A percentile compares a stretch with the other conserved stretches of the same genome.
Evolutionary conservation across 1,140 invertebrate genomes (phyloP).

Genomic region (Camponotus pennsylvanicus): DNA sequence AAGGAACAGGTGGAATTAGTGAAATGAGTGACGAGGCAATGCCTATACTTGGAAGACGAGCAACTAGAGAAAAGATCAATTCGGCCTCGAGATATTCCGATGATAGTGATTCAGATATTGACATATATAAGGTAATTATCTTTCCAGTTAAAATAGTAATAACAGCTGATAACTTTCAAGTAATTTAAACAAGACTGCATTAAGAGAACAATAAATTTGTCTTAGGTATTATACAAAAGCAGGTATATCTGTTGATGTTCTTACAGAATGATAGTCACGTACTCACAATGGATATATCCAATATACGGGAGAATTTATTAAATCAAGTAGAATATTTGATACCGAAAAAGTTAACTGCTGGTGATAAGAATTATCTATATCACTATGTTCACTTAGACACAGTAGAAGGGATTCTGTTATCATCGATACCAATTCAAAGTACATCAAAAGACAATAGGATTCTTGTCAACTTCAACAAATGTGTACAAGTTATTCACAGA

Average conservation of each 20-base stretch:
- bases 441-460: slow-evolving; percentile 86
- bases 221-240: slow-evolving; percentile 26
- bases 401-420: slow-evolving; percentile 89
- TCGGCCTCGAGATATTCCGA: slow-evolving; percentile 83
- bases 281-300: slow-evolving; percentile 89
- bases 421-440: slow-evolving; percentile 86
- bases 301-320: slow-evolving; percentile 90
- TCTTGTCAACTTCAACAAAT: slow-evolving; percentile 89
- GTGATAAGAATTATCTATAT: slow-evolving; percentile 89
- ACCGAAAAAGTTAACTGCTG: slow-evolving; percentile 88
- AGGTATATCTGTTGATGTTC: slow-evolving; percentile 50
- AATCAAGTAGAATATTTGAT: slow-evolving; percentile 90
- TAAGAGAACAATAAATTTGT: neutral
- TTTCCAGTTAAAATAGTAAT: neutral
- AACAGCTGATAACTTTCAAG: neutral
- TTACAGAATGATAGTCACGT: slow-evolving; percentile 88
- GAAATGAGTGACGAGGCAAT: slow-evolving; percentile 89
- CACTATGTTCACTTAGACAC: slow-evolving; percentile 90
- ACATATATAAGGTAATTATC: slow-evolving; percentile 84
- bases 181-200: neutral
- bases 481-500: slow-evolving; percentile 90
- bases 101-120: slow-evolving; percentile 87
- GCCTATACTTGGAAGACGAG: slow-evolving; percentile 88
- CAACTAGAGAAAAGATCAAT: slow-evolving; percentile 87
- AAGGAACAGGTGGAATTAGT: slow-evolving; percentile 86